phyloP scores from a whole-genome alignment of 2,113 vertebrate genomes.

The Otus sunia region DNA sequence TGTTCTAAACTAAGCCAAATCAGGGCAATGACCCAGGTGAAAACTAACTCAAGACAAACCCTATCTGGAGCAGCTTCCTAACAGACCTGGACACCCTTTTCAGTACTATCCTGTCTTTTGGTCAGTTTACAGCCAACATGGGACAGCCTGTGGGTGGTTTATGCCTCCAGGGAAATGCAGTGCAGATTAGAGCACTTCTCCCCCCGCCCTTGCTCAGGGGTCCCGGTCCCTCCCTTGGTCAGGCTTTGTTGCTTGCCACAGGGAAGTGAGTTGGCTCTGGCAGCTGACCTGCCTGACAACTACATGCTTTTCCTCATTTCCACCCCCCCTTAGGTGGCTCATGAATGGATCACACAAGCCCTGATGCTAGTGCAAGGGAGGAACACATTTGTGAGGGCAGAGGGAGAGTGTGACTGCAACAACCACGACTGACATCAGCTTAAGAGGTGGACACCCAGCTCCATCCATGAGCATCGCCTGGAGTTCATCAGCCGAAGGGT shows the following conservation, averaged over 20 bases:
- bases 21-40: background rate
- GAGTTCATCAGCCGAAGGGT: background rate
- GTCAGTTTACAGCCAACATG: background rate
- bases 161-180: background rate
- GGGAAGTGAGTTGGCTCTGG: background rate
- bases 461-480: background rate
- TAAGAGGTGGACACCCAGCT: background rate
- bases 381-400: background rate
- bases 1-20: background rate
- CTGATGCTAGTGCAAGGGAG: background rate
- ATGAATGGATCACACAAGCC: rapidly evolving
- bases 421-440: background rate
- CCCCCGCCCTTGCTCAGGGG: background rate
- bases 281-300: background rate
- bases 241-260: background rate
- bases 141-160: background rate
- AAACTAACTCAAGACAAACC: background rate
- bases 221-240: rapidly evolving
- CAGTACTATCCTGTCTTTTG: background rate
- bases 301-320: background rate
- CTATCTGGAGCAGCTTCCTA: background rate
- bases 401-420: background rate
- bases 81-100: background rate
- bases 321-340: background rate
- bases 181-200: background rate